These are phyloP conservation scores for Lutraria rhynchaena DNA, from an alignment of 1,140 invertebrate species.

Conservation along the genomic window DNA sequence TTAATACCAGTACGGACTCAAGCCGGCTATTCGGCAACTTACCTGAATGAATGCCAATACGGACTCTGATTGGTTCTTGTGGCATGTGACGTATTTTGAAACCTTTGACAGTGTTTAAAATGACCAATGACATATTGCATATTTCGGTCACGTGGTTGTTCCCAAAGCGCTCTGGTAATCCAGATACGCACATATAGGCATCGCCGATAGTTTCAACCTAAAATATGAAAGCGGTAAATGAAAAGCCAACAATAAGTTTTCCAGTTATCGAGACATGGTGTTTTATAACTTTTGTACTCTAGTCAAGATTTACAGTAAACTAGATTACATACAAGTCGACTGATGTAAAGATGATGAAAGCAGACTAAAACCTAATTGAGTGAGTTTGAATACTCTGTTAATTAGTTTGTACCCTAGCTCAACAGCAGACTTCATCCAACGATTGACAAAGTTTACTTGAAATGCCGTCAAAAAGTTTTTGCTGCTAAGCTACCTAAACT, in stretches of 20 bases:
- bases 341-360: too few species aligned
- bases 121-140: slow-evolving; percentile 91
- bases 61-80: slow-evolving; percentile 88
- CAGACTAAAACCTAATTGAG: too few species aligned
- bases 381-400: too few species aligned
- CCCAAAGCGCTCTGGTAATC: slow-evolving; percentile 62
- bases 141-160: slow-evolving; percentile 89
- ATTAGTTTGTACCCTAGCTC: too few species aligned
- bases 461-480: too few species aligned
- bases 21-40: not conserved
- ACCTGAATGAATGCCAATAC: slow-evolving; percentile 95
- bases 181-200: slow-evolving; percentile 77
- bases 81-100: slow-evolving; percentile 93
- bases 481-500: too few species aligned
- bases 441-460: too few species aligned
- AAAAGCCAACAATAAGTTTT: not conserved
- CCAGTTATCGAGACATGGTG: not conserved
- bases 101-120: slow-evolving; percentile 90
- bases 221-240: not conserved
- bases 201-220: slow-evolving; percentile 81
- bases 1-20: too few species aligned
- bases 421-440: too few species aligned
- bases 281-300: not conserved
- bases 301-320: too few species aligned
- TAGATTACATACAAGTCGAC: too few species aligned